Evolutionary conservation across 1,140 invertebrate species (phyloP).

Genomic region (Tetramorium parvispinum): DNA sequence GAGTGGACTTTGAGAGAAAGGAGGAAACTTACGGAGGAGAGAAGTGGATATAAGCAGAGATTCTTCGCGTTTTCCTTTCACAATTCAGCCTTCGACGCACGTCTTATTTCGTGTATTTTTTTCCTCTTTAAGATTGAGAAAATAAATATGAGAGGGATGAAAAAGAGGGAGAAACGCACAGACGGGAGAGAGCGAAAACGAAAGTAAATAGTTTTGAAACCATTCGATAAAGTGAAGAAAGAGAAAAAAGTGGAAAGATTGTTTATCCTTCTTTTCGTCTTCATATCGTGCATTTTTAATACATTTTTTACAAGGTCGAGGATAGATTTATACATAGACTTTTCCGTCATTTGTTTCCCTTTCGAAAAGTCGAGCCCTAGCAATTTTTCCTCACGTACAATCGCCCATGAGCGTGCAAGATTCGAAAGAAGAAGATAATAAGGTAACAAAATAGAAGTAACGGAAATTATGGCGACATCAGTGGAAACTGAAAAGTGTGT

Average conservation of each 20-base stretch:
- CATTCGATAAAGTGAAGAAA: slow-evolving; percentile 44
- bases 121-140: neutral
- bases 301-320: neutral
- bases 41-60: slow-evolving; percentile 41
- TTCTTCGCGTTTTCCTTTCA: neutral
- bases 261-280: slow-evolving; percentile 19
- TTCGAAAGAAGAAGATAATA: neutral
- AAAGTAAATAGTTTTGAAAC: slow-evolving; percentile 40
- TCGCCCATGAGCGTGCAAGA: too few relatives aligned
- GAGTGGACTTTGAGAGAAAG: slow-evolving; percentile 65
- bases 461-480: slow-evolving; percentile 39
- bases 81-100: neutral
- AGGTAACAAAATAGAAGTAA: neutral
- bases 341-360: neutral
- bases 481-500: slow-evolving; percentile 6
- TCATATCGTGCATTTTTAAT: neutral
- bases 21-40: slow-evolving; percentile 55
- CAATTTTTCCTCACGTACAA: too few relatives aligned
- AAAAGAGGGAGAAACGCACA: neutral
- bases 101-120: neutral
- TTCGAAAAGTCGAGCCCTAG: neutral
- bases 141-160: slow-evolving; percentile 25
- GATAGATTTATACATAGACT: neutral
- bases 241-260: slow-evolving; percentile 32
- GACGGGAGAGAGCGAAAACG: slow-evolving; percentile 42